phyloP scores from a whole-genome alignment of 2,888 invertebrate genomes.

The Lysandra coridon region DNA sequence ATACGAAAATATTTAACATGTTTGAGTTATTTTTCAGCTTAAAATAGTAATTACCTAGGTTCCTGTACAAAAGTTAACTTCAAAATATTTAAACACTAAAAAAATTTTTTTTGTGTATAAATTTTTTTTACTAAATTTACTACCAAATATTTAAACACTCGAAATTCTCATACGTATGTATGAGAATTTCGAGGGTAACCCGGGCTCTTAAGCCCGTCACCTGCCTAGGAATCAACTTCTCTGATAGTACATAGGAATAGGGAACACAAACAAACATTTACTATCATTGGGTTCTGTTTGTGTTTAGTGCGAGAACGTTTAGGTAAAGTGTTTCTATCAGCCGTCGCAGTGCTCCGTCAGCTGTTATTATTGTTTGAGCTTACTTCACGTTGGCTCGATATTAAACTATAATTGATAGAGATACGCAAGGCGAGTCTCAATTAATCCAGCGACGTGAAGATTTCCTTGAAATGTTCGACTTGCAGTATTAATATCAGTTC shows the following conservation, averaged over 20 bases:
- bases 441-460: neutral
- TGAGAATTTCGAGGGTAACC: too few relatives aligned
- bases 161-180: too few relatives aligned
- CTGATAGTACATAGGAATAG: neutral
- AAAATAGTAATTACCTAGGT: too few relatives aligned
- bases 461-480: neutral
- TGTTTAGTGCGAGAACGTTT: neutral
- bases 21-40: too few relatives aligned
- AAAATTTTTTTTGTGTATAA: too few relatives aligned
- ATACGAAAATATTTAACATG: too few relatives aligned
- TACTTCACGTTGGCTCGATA: neutral
- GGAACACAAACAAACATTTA: neutral
- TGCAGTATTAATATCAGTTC: neutral
- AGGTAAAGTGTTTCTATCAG: neutral
- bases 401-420: neutral
- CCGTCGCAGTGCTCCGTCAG: neutral
- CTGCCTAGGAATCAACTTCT: too few relatives aligned
- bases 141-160: too few relatives aligned
- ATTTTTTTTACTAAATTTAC: too few relatives aligned
- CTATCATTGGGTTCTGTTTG: neutral
- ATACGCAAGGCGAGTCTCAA: neutral
- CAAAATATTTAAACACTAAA: too few relatives aligned
- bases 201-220: too few relatives aligned
- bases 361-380: neutral
- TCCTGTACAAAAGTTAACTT: too few relatives aligned